Percentiles rank a stretch among this genome's conserved stretches.
phyloP scores from a whole-genome alignment of 1,140 invertebrate species.

The Microplitis demolitor region DNA sequence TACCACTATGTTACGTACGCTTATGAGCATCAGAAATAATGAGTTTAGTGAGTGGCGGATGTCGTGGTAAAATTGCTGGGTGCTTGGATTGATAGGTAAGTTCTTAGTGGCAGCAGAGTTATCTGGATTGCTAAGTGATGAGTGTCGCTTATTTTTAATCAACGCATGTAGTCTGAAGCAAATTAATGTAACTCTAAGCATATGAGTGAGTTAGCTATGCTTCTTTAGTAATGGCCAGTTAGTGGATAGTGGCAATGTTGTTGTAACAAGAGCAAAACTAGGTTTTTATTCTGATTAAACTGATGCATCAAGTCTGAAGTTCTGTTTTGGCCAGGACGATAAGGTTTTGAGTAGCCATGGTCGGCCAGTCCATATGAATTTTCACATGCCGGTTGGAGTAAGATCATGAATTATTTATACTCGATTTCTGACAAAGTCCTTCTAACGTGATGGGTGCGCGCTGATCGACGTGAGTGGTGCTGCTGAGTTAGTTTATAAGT shows the following conservation, averaged over 20 bases:
- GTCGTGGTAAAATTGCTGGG: slow-evolving; percentile 28
- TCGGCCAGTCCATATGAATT: slow-evolving; percentile 44
- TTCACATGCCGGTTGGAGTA: background rate
- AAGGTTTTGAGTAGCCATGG: slow-evolving; percentile 36
- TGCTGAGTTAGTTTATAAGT: slow-evolving; percentile 11
- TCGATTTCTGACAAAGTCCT: slow-evolving; percentile 16
- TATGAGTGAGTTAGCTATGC: background rate
- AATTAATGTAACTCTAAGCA: background rate
- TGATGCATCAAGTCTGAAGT: background rate
- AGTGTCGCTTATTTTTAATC: too few relatives aligned
- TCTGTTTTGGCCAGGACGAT: background rate
- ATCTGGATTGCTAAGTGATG: too few relatives aligned
- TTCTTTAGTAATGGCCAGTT: too few relatives aligned
- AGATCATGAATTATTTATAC: background rate
- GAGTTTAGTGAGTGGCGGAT: slow-evolving; percentile 27
- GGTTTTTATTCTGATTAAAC: too few relatives aligned
- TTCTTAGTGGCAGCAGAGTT: too few relatives aligned
- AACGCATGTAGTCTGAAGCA: too few relatives aligned
- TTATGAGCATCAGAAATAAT: slow-evolving; percentile 38
- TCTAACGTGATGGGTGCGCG: slow-evolving; percentile 1
- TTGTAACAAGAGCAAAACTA: too few relatives aligned
- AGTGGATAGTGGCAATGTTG: too few relatives aligned
- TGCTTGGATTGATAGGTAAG: slow-evolving; percentile 27
- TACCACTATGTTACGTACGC: slow-evolving; percentile 35
- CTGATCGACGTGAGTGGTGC: slow-evolving; percentile 11